These are phyloP conservation scores for Anastatus disparis DNA, from an alignment of 1,140 invertebrate species.

Conservation along the genomic window DNA sequence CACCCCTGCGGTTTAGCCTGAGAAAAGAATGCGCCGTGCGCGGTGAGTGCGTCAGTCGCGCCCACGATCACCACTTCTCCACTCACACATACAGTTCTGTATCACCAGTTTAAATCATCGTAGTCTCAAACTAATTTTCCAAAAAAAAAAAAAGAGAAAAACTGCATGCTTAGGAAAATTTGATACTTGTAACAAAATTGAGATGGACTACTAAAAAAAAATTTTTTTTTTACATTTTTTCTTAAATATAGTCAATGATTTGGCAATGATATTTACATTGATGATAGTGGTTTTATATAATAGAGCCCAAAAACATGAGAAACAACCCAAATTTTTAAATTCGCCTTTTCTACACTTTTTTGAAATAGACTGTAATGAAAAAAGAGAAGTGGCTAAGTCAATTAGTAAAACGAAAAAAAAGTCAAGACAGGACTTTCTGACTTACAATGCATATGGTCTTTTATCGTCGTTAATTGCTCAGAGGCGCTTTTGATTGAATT, in stretches of 20 bases:
- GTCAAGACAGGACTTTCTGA: neutral
- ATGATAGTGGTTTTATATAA: no score
- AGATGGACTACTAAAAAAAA: no score
- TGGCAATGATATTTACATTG: no score
- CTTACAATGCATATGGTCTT: constrained; percentile 3
- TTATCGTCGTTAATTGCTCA: constrained; percentile 28
- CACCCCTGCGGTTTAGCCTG: constrained; percentile 87
- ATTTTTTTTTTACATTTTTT: no score
- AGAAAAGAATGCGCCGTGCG: constrained; percentile 94
- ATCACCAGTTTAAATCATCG: constrained; percentile 61
- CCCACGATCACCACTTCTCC: constrained; percentile 58
- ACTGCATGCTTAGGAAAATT: constrained; percentile 42
- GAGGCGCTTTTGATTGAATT: constrained; percentile 23
- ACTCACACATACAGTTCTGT: constrained; percentile 64
- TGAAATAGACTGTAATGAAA: neutral
- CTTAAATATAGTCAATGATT: no score
- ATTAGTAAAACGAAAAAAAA: neutral
- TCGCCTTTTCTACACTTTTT: no score
- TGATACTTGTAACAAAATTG: no score
- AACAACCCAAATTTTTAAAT: no score
- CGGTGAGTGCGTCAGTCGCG: constrained; percentile 75
- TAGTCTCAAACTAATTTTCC: constrained; percentile 46
- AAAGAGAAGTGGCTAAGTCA: neutral
- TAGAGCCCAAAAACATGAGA: no score
- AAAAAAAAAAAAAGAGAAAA: no score